Percentiles rank a stretch among this genome's conserved stretches.
Evolutionary conservation across 2,113 vertebrate species (phyloP).

Genomic region (Hypanus sabinus): DNA sequence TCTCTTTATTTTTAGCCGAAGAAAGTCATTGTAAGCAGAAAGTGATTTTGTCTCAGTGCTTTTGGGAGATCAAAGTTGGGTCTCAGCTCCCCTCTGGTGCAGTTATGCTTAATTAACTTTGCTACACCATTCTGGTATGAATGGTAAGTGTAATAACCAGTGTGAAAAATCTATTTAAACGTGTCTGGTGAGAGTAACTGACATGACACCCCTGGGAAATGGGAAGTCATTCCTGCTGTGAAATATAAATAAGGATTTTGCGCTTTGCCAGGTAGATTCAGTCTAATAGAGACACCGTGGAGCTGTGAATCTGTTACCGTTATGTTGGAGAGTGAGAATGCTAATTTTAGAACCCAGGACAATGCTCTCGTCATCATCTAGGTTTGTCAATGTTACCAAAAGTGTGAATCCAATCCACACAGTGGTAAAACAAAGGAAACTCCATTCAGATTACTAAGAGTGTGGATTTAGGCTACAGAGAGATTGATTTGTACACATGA

Average conservation of each 20-base stretch:
- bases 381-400: neutral
- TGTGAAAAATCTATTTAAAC: slow-evolving; percentile 23
- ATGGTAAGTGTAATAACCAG: slow-evolving; percentile 2
- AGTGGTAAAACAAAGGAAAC: neutral
- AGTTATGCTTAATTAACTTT: slow-evolving; percentile 28
- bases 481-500: neutral
- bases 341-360: neutral
- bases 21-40: neutral
- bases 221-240: neutral
- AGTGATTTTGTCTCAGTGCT: neutral
- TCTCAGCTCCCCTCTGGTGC: neutral
- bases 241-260: slow-evolving; percentile 1
- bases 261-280: neutral
- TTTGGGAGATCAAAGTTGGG: neutral
- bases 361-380: neutral
- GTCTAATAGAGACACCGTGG: neutral
- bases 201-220: neutral
- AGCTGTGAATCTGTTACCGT: neutral
- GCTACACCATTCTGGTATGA: slow-evolving; percentile 15
- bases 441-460: neutral
- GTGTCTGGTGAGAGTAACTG: neutral
- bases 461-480: neutral
- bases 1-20: neutral
- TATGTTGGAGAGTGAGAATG: neutral
- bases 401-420: neutral